Base-by-base conservation (phyloP, 2,888 invertebrate species). In the Melanchra persicariae region DNA sequence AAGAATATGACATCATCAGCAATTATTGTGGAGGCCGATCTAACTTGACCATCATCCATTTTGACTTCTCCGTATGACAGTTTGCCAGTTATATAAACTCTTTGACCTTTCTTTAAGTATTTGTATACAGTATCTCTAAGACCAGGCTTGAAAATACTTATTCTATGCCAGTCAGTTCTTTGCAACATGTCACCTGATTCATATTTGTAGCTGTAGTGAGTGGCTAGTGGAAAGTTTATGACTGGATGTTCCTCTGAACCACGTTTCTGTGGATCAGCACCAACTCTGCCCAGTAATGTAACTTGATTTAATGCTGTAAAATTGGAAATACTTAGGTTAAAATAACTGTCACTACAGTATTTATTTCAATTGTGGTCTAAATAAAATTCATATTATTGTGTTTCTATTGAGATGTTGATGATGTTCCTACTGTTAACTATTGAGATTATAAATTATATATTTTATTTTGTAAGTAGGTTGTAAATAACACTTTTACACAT, bases 111-210 rank as follows among this genome's bases (percentile, higher is more conserved):
- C 87, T 97, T 98, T 70, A 99, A 91, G 89, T 97, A 98, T 88
- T 97, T 97, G 88, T 97, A 97, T 0, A 98, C 97, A 1, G 97
- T 96, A 40, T 99, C 98, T 51, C 99, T 96, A 2, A 99, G 96
- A 67, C 97, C 96, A 5, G 98, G 98, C 88, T 97, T 98, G 91
- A 99, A 99, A 10, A 99, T 97, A 85, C 98, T 97, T 61, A 99
- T 93, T 86, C 98, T 96, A 92, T 99, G 99, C 99, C 99, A 99
- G 84, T 99, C 99, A 12, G 99, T 98, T 86, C 98, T 97, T 90
- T 99, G 98, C 64, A 98, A 94, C 88, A 97, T 96, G 84, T 98
- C 98, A 8, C 98, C 98, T 89, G 96, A 95, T 87, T 97, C 97
- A 93, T 97, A 97, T 88, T 97, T 98, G 92, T 98, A 99, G 90